Conservation (phyloP, 2,113 vertebrate species). For the Rhineura floridana region DNA sequence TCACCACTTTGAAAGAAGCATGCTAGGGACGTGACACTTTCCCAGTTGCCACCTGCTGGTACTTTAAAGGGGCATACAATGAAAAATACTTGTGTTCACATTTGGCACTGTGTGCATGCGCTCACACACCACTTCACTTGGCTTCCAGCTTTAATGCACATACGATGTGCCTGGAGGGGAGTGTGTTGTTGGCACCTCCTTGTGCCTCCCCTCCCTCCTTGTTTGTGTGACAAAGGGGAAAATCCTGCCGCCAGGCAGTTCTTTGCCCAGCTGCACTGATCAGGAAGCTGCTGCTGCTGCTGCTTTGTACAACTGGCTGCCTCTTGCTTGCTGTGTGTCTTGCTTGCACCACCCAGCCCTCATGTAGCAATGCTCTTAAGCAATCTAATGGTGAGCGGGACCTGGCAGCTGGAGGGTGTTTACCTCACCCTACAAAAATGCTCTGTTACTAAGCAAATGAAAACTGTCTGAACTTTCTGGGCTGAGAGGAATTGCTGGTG, state of each 20-base stretch:
- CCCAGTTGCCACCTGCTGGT: neutral
- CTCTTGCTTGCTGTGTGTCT: too few relatives aligned
- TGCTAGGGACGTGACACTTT: neutral
- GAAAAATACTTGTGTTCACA: neutral
- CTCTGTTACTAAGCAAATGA: constrained; percentile 84
- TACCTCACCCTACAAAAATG: constrained; percentile 84
- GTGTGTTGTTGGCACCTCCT: neutral
- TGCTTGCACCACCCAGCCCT: neutral
- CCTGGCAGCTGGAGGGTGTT: constrained; percentile 75
- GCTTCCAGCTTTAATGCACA: neutral
- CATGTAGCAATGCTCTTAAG: constrained; percentile 34
- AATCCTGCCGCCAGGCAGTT: neutral
- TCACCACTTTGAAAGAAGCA: neutral
- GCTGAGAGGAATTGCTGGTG: constrained; percentile 69
- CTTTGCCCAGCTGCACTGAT: neutral
- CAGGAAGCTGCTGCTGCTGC: too few relatives aligned
- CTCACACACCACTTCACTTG: neutral
- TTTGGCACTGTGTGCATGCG: neutral
- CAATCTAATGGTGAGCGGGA: constrained; percentile 57
- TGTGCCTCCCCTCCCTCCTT: fast-evolving
- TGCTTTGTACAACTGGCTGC: neutral
- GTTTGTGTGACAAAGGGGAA: neutral
- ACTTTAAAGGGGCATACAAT: neutral
- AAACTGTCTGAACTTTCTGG: constrained; percentile 83
- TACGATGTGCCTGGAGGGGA: neutral